Conservation (phyloP, 2,888 invertebrate genomes). For the Pheosia gnoma region DNA sequence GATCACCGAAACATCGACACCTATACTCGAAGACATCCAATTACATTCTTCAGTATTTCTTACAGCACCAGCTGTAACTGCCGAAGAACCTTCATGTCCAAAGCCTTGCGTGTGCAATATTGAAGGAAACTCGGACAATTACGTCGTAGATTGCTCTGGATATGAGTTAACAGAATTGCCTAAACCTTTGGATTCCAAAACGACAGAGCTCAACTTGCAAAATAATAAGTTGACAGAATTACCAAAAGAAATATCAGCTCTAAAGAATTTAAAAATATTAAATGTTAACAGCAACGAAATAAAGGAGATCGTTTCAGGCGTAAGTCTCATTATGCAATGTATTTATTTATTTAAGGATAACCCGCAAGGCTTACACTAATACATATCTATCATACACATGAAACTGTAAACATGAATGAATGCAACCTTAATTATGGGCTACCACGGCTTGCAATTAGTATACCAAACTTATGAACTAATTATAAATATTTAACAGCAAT, state of each 20-base stretch:
- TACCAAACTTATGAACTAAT: too few species aligned
- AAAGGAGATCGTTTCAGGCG: constrained; percentile 65
- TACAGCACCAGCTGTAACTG: constrained; percentile 26
- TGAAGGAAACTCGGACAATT: constrained; percentile 60
- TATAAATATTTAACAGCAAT: too few species aligned
- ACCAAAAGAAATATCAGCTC: constrained; percentile 62
- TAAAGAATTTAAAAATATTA: constrained; percentile 66
- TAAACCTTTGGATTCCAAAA: constrained; percentile 59
- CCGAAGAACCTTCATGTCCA: constrained; percentile 55
- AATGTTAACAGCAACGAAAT: constrained; percentile 69
- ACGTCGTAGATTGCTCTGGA: constrained; percentile 77
- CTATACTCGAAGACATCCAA: constrained; percentile 59
- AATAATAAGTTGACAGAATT: constrained; percentile 73
- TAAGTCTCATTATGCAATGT: constrained; percentile 50
- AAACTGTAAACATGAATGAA: too few species aligned
- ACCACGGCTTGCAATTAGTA: too few species aligned
- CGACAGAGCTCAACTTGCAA: constrained; percentile 67
- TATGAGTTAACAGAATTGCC: constrained; percentile 79
- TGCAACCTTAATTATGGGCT: too few species aligned
- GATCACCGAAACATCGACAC: constrained; percentile 39
- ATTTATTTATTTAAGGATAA: too few species aligned
- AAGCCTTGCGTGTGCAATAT: constrained; percentile 65
- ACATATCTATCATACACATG: too few species aligned
- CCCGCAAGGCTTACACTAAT: too few species aligned
- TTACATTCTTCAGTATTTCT: constrained; percentile 37